These are phyloP conservation scores for Lamellibrachia luymesi DNA, from an alignment of 1,140 invertebrate species.

Conservation along the genomic window DNA sequence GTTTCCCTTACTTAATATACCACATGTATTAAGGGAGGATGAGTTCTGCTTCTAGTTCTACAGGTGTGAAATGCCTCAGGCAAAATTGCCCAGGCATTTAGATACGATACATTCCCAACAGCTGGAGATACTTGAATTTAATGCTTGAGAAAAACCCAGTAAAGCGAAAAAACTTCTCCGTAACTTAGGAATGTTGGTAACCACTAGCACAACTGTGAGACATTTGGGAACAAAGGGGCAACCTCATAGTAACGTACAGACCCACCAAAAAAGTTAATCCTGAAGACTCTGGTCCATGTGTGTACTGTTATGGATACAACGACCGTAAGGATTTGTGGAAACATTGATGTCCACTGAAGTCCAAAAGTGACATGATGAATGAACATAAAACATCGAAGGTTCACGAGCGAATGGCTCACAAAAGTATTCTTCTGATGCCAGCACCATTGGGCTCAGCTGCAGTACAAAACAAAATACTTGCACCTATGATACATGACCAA, in stretches of 20 bases:
- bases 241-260: neutral
- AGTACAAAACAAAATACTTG: too few species aligned
- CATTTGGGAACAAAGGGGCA: neutral
- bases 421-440: too few species aligned
- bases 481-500: too few species aligned
- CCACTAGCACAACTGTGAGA: neutral
- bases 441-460: too few species aligned
- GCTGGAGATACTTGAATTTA: neutral
- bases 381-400: too few species aligned
- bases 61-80: too few species aligned
- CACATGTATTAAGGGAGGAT: too few species aligned
- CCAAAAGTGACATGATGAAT: too few species aligned
- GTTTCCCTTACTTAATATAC: too few species aligned
- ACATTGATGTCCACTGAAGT: neutral
- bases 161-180: neutral
- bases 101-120: neutral
- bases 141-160: neutral
- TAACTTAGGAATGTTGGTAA: neutral
- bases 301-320: neutral
- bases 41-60: too few species aligned
- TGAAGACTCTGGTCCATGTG: neutral
- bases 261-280: neutral
- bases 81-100: neutral
- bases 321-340: neutral
- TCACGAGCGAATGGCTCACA: too few species aligned